These are phyloP conservation scores for Pectinophora gossypiella DNA, from an alignment of 1,140 invertebrate genomes.

Conservation along the genomic window DNA sequence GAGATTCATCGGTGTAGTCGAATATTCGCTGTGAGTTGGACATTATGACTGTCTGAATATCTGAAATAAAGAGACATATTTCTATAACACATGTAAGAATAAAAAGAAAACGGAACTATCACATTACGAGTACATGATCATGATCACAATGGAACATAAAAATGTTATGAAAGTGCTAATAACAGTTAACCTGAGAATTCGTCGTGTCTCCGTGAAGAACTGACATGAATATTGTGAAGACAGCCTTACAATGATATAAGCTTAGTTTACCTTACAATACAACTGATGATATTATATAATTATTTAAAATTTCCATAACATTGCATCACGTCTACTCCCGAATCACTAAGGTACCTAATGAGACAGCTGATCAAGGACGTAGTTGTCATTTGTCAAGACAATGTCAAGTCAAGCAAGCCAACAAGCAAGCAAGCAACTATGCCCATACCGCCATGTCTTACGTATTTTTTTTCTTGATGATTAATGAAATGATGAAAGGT, in stretches of 20 bases:
- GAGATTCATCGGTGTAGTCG: conserved; percentile 72
- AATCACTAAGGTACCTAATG: conserved; percentile 15
- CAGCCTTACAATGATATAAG: too few relatives aligned
- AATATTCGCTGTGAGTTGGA: conserved; percentile 35
- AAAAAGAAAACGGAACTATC: too few relatives aligned
- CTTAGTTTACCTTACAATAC: not conserved
- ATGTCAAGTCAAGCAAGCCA: too few relatives aligned
- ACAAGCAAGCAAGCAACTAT: too few relatives aligned
- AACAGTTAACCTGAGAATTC: not conserved
- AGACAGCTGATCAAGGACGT: not conserved
- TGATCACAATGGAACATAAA: not conserved
- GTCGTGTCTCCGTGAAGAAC: too few relatives aligned
- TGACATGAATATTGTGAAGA: too few relatives aligned
- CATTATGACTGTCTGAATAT: conserved; percentile 20
- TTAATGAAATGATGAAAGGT: too few relatives aligned
- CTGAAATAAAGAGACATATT: conserved; percentile 10
- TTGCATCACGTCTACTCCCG: conserved; percentile 24
- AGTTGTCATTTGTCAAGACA: not conserved
- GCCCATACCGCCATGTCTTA: too few relatives aligned
- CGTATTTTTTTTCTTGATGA: too few relatives aligned
- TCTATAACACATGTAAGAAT: too few relatives aligned
- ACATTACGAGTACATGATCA: too few relatives aligned
- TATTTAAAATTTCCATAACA: conserved; percentile 5
- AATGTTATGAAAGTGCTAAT: not conserved
- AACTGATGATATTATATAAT: conserved; percentile 13